Percentiles rank a stretch among this genome's conserved stretches.
phyloP scores from a whole-genome alignment of 2,797 vertebrate genomes.

The Myotis daubentonii region DNA sequence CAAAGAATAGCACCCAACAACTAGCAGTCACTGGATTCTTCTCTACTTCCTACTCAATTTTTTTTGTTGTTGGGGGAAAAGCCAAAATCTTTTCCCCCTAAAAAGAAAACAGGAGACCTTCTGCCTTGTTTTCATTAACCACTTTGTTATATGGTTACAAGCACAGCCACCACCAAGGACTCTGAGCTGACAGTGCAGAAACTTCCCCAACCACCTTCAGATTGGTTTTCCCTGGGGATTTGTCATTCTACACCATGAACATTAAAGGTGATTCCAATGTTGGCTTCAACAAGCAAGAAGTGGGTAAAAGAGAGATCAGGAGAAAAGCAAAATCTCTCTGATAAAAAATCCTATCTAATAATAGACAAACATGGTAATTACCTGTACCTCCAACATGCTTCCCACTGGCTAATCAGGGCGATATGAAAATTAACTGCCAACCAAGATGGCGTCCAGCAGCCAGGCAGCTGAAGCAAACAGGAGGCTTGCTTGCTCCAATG shows the following conservation, averaged over 20 bases:
- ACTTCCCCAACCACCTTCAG: background rate
- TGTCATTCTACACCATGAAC: background rate
- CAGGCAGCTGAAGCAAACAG: too few species aligned
- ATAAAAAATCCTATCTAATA: too few species aligned
- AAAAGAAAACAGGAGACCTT: background rate
- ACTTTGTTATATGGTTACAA: background rate
- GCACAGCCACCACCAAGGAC: background rate
- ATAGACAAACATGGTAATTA: too few species aligned
- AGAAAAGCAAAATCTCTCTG: background rate
- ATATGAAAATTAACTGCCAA: too few species aligned
- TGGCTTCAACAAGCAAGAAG: background rate
- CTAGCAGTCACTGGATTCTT: background rate
- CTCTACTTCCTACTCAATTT: background rate
- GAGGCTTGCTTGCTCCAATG: too few species aligned
- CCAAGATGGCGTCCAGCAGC: too few species aligned
- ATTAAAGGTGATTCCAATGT: background rate
- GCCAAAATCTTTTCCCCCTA: too few species aligned
- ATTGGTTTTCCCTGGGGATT: background rate
- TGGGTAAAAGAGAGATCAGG: background rate
- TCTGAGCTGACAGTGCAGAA: background rate
- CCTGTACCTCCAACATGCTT: too few species aligned
- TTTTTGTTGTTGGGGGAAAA: fast-evolving
- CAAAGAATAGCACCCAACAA: background rate
- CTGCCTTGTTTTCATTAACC: background rate
- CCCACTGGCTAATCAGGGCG: too few species aligned